A percentile compares a stretch with the other conserved stretches of the same genome.
phyloP scores from a whole-genome alignment of 2,113 vertebrate species.

The Oxygymnocypris stewartii region DNA sequence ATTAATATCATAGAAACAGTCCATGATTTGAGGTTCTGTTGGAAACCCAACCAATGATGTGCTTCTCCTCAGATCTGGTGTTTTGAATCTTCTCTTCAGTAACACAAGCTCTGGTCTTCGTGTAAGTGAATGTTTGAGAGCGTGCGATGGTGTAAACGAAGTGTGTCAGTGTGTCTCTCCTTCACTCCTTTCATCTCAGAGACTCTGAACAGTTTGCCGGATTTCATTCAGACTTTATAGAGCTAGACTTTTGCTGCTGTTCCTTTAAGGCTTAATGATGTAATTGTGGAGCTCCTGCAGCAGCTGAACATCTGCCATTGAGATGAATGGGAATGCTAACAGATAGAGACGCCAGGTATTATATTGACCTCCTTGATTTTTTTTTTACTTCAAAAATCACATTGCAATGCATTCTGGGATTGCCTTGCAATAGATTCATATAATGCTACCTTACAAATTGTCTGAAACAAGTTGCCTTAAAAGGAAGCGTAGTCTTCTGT shows the following conservation, averaged over 20 bases:
- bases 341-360: constrained; percentile 1
- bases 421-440: not conserved
- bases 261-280: not conserved
- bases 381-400: not conserved
- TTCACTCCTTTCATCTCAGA: not conserved
- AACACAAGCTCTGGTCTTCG: not conserved
- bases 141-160: not conserved
- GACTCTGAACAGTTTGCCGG: too few species aligned
- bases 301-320: not conserved
- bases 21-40: not conserved
- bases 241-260: not conserved
- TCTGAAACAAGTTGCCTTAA: not conserved
- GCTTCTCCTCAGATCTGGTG: not conserved
- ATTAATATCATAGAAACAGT: not conserved
- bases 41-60: not conserved
- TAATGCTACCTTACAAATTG: not conserved
- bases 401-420: not conserved
- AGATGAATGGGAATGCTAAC: constrained; percentile 3
- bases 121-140: not conserved
- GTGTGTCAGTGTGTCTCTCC: not conserved
- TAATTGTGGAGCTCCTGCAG: not conserved
- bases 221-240: not conserved
- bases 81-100: not conserved
- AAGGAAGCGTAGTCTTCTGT: too few species aligned
- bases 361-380: not conserved